A percentile compares a stretch with the other conserved stretches of the same genome.
These are phyloP conservation scores for Harpagus bidentatus DNA, from an alignment of 2,113 vertebrate species.

Conservation along the genomic window DNA sequence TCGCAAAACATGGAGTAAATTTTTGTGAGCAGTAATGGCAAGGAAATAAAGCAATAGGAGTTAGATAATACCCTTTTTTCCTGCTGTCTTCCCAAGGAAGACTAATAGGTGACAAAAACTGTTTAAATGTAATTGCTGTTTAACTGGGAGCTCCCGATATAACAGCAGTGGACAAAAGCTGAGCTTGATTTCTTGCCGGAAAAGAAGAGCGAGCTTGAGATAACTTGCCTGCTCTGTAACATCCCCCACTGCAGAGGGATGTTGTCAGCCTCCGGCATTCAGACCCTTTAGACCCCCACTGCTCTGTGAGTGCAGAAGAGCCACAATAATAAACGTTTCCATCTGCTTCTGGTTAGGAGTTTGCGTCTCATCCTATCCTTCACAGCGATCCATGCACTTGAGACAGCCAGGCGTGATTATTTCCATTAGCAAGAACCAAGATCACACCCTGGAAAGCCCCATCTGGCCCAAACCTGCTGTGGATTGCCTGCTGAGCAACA, in stretches of 20 bases:
- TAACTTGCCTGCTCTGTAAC: not conserved
- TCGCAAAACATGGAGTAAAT: not conserved
- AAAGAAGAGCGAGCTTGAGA: not conserved
- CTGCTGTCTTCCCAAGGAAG: not conserved
- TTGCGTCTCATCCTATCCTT: not conserved
- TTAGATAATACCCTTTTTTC: not conserved
- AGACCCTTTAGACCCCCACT: not conserved
- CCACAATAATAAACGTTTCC: slow-evolving; percentile 3
- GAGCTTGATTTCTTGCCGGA: not conserved
- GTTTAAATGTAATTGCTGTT: not conserved
- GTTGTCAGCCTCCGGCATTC: not conserved
- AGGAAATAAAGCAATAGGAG: not conserved
- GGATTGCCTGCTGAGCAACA: not conserved
- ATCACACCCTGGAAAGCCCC: slow-evolving; percentile 5
- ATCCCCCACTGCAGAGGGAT: not conserved
- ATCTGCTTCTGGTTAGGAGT: slow-evolving; percentile 27
- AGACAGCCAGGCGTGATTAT: not conserved
- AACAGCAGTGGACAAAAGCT: not conserved
- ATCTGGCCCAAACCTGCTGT: slow-evolving; percentile 21
- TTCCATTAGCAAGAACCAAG: not conserved
- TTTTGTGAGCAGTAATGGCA: not conserved
- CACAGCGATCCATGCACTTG: not conserved
- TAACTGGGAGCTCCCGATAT: not conserved
- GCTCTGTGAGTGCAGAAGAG: not conserved
- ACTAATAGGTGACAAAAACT: not conserved